Percentiles rank a stretch among this genome's conserved stretches.
These are phyloP conservation scores for Phataginus tetradactyla DNA, from an alignment of 2,797 vertebrate species.

Conservation along the genomic window DNA sequence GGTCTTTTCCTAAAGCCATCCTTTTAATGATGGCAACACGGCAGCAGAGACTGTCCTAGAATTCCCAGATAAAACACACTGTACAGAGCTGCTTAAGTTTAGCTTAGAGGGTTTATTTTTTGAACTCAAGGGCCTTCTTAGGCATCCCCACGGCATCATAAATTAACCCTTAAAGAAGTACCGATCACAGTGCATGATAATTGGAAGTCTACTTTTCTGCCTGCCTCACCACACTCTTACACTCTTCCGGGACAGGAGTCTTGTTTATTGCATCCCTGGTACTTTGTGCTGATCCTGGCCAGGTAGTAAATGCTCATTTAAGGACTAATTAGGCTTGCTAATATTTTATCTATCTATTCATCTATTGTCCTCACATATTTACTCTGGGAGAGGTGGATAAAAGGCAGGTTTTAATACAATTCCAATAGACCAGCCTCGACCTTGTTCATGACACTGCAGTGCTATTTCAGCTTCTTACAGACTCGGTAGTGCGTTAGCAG, in stretches of 20 bases:
- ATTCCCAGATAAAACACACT: not conserved
- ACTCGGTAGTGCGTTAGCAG: not conserved
- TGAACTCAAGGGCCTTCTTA: not conserved
- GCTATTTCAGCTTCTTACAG: not conserved
- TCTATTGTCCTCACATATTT: not conserved
- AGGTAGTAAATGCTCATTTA: slow-evolving; percentile 15
- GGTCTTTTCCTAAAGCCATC: not conserved
- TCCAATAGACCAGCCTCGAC: not conserved
- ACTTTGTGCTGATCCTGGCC: not conserved
- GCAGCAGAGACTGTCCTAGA: not conserved
- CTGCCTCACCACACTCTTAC: not conserved
- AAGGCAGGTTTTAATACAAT: not conserved
- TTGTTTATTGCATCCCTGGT: not conserved
- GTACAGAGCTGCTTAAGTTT: not conserved
- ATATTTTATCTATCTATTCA: not conserved
- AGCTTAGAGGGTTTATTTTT: not conserved
- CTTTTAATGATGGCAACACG: not conserved
- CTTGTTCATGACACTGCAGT: not conserved
- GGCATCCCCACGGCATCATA: not conserved
- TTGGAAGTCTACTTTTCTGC: not conserved
- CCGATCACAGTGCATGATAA: not conserved
- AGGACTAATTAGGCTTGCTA: not conserved
- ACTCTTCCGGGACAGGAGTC: not conserved
- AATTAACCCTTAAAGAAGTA: not conserved
- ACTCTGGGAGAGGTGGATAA: not conserved